Evolutionary conservation across 2,797 vertebrate genomes (phyloP), one percentile per base, ranked within the genome.

Genomic region (Ciconia nigra): DNA sequence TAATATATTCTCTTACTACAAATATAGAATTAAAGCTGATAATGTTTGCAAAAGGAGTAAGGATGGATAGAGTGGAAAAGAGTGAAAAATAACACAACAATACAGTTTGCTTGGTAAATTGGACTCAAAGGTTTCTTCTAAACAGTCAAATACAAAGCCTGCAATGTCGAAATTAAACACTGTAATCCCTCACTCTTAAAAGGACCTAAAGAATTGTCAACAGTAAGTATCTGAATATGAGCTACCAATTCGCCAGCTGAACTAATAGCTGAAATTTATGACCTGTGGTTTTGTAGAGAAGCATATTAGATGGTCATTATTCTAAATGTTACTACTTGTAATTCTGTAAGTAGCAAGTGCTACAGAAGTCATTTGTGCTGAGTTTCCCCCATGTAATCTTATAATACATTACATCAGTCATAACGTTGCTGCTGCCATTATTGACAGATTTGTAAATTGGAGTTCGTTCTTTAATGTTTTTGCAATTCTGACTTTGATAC

Each of bases 371-470:
- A 76, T 76, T 85, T 74, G 35, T 78, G 79, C 25, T 28, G 47
- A 86, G 85, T 47, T 87, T 93, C n/a, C 61, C 18, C 18, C 44
- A 26, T n/a, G 74, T 62, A 87, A 94, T 89, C 69, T 83, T 73
- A 42, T 15, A 91, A 39, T 72, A 81, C 24, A 71, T 89, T 49
- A 51, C 84, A 96, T 89, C 93, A 94, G 28, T 93, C 72, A 87
- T 52, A 81, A 66, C 5, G 55, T 33, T 87, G 42, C 47, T 58
- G 67, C 49, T 65, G 71, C 84, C 42, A 18, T 26, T 89, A 94
- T 51, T 89, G 93, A 93, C 89, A 87, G 84, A 55, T 87, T 47
- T 58, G 74, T 74, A 96, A 95, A 96, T 49, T 95, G 76, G 72
- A 92, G 41, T 51, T 89, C 0, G 4, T 78, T 91, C 79, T 87